Evolutionary conservation across 2,113 vertebrate genomes (phyloP).

Genomic region (Apodemus sylvaticus): DNA sequence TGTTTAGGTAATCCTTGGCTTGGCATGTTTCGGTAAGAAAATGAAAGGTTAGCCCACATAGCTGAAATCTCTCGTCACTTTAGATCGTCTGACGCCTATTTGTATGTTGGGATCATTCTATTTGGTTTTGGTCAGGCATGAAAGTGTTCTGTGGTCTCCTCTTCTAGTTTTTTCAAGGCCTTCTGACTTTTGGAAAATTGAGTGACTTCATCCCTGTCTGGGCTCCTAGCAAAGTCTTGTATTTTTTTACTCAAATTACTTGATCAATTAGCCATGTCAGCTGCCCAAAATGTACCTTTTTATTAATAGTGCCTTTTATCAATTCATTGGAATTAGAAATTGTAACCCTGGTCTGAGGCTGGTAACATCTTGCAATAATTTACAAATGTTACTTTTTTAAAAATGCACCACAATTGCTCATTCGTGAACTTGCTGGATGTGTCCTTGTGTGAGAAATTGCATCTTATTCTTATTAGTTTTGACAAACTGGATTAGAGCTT

Average conservation of each 20-base stretch:
- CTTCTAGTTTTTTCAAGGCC: constrained; percentile 75
- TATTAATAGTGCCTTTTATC: constrained; percentile 83
- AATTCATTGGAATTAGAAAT: constrained; percentile 70
- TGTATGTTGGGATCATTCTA: constrained; percentile 81
- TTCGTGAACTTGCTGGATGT: constrained; percentile 79
- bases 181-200: constrained; percentile 83
- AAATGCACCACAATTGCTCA: constrained; percentile 82
- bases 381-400: constrained; percentile 86
- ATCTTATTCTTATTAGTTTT: constrained; percentile 76
- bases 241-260: constrained; percentile 74
- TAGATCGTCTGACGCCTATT: constrained; percentile 83
- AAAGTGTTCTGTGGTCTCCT: constrained; percentile 82
- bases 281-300: constrained; percentile 81
- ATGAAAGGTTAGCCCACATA: constrained; percentile 83
- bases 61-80: constrained; percentile 84
- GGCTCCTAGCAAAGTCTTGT: constrained; percentile 66
- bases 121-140: constrained; percentile 85
- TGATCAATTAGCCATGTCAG: constrained; percentile 78
- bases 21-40: constrained; percentile 74
- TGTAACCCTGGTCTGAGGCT: constrained; percentile 52
- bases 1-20: constrained; percentile 74
- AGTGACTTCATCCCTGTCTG: constrained; percentile 75
- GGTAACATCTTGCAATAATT: constrained; percentile 87
- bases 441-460: constrained; percentile 70
- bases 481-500: constrained; percentile 86